Evolutionary conservation across 2,113 vertebrate species (phyloP), one percentile per base, ranked within the genome.

Genomic region (Struthidea cinerea): DNA sequence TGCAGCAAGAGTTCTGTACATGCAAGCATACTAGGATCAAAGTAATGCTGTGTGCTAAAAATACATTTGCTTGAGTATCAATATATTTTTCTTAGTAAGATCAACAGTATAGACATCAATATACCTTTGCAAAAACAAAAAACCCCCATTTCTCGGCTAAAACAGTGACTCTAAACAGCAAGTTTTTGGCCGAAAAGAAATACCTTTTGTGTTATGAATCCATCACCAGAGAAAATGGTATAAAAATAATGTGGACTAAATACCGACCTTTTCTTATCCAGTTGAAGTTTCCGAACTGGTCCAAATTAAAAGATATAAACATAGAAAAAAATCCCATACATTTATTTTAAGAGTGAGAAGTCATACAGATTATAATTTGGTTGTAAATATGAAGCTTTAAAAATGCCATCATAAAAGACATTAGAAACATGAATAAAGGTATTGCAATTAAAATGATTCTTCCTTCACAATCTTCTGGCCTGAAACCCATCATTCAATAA

Each of bases 91-190:
- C 13, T 68, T 55, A 50, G 9, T 67, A 79, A 57, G 13, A 61
- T 56, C 28, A 73, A 39, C 33, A 56, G 24, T 59, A 55, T 10
- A 83, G 22, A 71, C 11, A 56, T 4, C 47, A 33, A 41, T 64
- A n/a, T 3, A 75, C 52, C 24, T 15, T 87, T 75, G 18, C 14
- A 83, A 65, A 75, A 13, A 49, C 5, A 79, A 82, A 18, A 27
- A 11, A 0, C 3, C 3, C 21, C 4, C 6, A 33, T 56, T 69
- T 57, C 3, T 64, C 3, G 67, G 22, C 17, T 74, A 20, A 65
- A 91, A 84, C 5, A 0, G 1, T 42, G 26, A 32, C 22, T 79
- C 68, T n/a, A 64, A 82, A 42, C 11, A 65, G 12, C 3, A 52
- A 10, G 3, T 2, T 76, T 76, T 67, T 49, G 4, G 1, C 35